Evolutionary conservation across 1,140 invertebrate species (phyloP), one percentile per base, ranked within the genome.

Genomic region (Drosophila arizonae): DNA sequence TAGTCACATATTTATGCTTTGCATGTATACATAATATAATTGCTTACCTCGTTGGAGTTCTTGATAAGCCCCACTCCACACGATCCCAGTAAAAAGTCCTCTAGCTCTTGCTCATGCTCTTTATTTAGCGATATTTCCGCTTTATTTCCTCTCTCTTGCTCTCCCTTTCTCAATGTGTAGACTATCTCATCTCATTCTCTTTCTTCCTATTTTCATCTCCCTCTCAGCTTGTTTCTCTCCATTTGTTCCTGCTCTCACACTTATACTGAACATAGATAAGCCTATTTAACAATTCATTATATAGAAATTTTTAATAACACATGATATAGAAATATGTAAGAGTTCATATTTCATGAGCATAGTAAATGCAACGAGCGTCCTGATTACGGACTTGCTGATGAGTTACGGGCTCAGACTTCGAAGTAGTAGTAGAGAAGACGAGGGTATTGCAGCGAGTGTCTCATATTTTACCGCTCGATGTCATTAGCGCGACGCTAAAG

Each of bases 401-500:
- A 39, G 36, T 39, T 39, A 39, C 10, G 36, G 36, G 11, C 10
- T 39, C 36, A 4, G 36, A 4, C 36, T 11, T 39, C 10, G 10
- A 9, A 9, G 33, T n/a, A 15, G 41, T 15, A 13, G 41, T 2
- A 30, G 28, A 30, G 28, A n/a, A 41, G 11, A 55, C 57, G 43
- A 21, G 1, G 43, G 17, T 17, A 15, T 17, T 46, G 15, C 5
- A 8, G 43, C 15, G 58, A 36, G 39, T 46, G 66, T 61, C 54
- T 65, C 69, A 46, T n/a, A 62, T 69, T 63, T 57, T 64, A 67
- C 67, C 72, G 72, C 54, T 58, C 55, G 58, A 71, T 71, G 68
- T 75, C 68, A 75, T 75, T 75, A 75, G 68, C 72, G 67, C 28
- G 58, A 51, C 52, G 41, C 67, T 11, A 58, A 70, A 74, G 67